These are phyloP conservation scores for Erebia palarica DNA, from an alignment of 2,888 invertebrate genomes.

Conservation along the genomic window DNA sequence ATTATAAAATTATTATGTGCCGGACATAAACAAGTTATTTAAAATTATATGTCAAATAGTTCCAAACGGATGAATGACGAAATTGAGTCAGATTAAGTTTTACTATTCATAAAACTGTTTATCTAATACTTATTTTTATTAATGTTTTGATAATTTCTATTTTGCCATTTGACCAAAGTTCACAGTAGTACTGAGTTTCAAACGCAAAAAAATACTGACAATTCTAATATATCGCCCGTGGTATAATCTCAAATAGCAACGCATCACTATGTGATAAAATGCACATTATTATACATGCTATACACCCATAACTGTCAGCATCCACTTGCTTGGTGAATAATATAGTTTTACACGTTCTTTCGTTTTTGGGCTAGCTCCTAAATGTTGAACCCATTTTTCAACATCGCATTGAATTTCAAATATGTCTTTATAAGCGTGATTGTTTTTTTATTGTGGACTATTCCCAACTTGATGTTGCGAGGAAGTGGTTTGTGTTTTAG, in stretches of 20 bases:
- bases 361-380: conserved; percentile 56
- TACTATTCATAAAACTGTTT: no score
- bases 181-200: neutral
- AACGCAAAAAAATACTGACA: neutral
- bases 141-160: neutral
- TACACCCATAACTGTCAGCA: conserved; percentile 36
- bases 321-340: conserved; percentile 59
- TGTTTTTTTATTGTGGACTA: conserved; percentile 66
- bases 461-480: conserved; percentile 59
- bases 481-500: conserved; percentile 58
- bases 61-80: no score
- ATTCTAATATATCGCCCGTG: conserved; percentile 47
- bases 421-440: conserved; percentile 73
- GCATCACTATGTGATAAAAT: conserved; percentile 28
- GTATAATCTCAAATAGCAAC: conserved; percentile 33
- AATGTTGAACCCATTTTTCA: conserved; percentile 73
- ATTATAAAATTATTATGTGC: no score
- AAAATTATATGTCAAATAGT: no score
- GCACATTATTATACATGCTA: conserved; percentile 20
- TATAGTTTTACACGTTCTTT: conserved; percentile 50
- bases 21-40: no score
- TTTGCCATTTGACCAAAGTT: neutral
- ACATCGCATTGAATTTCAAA: conserved; percentile 78
- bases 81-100: no score
- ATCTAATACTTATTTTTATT: no score